Evolutionary conservation across 2,113 vertebrate species (phyloP), one percentile per base, ranked within the genome.

Genomic region (Platysternon megacephalum): DNA sequence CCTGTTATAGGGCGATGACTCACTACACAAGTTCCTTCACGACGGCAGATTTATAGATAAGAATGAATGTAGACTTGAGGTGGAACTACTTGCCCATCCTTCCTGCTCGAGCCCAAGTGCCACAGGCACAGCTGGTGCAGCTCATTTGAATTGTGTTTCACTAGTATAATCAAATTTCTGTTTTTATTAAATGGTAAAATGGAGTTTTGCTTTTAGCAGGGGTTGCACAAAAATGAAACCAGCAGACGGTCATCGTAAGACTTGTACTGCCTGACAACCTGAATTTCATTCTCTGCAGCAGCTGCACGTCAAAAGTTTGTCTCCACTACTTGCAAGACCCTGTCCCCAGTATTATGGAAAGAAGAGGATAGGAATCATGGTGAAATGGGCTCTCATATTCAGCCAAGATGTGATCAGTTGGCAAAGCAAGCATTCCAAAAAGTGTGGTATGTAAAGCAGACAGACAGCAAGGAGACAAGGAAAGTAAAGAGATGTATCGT

Each of bases 231-330:
- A 55, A 24, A n/a, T 6, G 22, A 79, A 79, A 68, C 44, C 61
- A 29, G 19, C 3, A 24, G 19, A 42, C 0, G 1, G 55, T 1
- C 6, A 9, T 19, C 42, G 6, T 11, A 39, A 21, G 52, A 35
- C 29, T 44, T 2, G 0, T 1, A 17, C 42, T 13, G 0, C 2
- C 82, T 85, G 86, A 86, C 56, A 49, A 2, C 76, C 53, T 44
- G 21, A 93, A 88, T 93, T 79, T 86, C 16, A 93, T 97, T 93
- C 82, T 76, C 74, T 79, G 82, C 86, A 49, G 91, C 87, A 92
- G 82, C 80, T 2, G 1, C 17, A 1, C 7, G 5, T 72, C 68
- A 48, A 2, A 28, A 46, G 8, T 58, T 19, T 51, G 83, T 76
- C 78, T 55, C 84, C 51, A 4, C 8, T 28, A 9, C 29, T 46